phyloP scores from a whole-genome alignment of 2,888 invertebrate genomes.

The Gymnoscelis rufifasciata region DNA sequence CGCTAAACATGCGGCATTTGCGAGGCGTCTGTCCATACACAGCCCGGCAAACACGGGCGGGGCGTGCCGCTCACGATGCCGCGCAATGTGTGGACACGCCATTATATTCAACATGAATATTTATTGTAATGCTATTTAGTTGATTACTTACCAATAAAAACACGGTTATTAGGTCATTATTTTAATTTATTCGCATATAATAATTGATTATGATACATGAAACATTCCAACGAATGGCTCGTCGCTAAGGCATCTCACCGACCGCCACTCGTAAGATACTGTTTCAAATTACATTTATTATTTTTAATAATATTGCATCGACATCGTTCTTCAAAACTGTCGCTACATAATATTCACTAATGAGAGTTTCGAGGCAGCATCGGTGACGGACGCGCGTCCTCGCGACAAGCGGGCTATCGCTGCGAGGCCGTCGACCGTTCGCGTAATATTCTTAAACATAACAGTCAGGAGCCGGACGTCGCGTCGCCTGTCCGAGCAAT shows the following conservation, averaged over 20 bases:
- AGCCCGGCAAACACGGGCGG: too few species aligned
- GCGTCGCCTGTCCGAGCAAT: conserved; percentile 57
- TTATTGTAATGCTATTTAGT: too few species aligned
- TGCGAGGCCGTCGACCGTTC: conserved; percentile 58
- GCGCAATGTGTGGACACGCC: too few species aligned
- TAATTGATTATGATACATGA: conserved; percentile 79
- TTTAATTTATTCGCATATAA: conserved; percentile 75
- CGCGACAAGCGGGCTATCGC: conserved; percentile 48
- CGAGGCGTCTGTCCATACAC: too few species aligned
- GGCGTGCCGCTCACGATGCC: too few species aligned
- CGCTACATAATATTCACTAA: conserved; percentile 74
- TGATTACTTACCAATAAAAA: conserved; percentile 7
- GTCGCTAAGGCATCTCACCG: conserved; percentile 49
- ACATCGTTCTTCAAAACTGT: conserved; percentile 66
- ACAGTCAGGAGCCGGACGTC: conserved; percentile 67
- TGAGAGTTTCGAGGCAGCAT: conserved; percentile 73
- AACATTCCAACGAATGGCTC: conserved; percentile 56
- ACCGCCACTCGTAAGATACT: conserved; percentile 46
- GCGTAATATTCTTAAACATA: conserved; percentile 72
- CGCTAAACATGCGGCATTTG: too few species aligned
- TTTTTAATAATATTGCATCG: conserved; percentile 68
- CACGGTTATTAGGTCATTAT: conserved; percentile 13
- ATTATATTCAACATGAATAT: too few species aligned
- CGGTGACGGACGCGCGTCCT: conserved; percentile 56
- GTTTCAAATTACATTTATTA: conserved; percentile 70